These are phyloP conservation scores for Spea hammondii DNA, from an alignment of 2,797 vertebrate genomes.

Conservation along the genomic window DNA sequence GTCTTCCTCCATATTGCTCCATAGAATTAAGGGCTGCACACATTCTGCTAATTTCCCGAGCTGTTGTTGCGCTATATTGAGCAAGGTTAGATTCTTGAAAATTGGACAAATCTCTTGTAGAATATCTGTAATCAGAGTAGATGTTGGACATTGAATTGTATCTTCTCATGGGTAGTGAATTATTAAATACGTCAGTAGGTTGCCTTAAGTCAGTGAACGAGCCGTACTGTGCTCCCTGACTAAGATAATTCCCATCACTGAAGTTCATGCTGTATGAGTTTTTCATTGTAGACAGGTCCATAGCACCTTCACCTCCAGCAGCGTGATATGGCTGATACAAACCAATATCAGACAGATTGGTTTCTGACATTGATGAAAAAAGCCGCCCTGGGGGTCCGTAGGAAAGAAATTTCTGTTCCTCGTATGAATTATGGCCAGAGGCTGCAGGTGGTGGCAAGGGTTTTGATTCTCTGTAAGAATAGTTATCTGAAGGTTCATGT, in stretches of 20 bases:
- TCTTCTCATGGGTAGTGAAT: conserved; percentile 85
- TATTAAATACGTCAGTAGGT: conserved; percentile 78
- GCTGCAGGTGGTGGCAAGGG: conserved; percentile 59
- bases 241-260: conserved; percentile 77
- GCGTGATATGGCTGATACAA: conserved; percentile 80
- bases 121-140: conserved; percentile 85
- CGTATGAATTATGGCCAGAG: conserved; percentile 56
- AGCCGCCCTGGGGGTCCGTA: conserved; percentile 75
- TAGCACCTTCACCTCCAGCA: conserved; percentile 74
- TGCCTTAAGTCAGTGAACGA: conserved; percentile 95
- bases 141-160: conserved; percentile 97
- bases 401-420: conserved; percentile 78
- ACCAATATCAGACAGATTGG: conserved; percentile 83
- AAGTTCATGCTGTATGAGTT: conserved; percentile 80
- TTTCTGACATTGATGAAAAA: conserved; percentile 94
- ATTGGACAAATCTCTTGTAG: conserved; percentile 73
- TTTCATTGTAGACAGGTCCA: conserved; percentile 89
- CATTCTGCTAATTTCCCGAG: conserved; percentile 96
- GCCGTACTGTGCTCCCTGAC: conserved; percentile 90
- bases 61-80: conserved; percentile 96
- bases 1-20: conserved; percentile 89
- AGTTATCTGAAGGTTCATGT: conserved; percentile 74
- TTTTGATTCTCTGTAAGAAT: conserved; percentile 72
- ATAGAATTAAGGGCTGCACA: conserved; percentile 95
- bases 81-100: conserved; percentile 91